Evolutionary conservation across 2,888 invertebrate species (phyloP), one percentile per base, ranked within the genome.

Genomic region (Anthophora plumipes): DNA sequence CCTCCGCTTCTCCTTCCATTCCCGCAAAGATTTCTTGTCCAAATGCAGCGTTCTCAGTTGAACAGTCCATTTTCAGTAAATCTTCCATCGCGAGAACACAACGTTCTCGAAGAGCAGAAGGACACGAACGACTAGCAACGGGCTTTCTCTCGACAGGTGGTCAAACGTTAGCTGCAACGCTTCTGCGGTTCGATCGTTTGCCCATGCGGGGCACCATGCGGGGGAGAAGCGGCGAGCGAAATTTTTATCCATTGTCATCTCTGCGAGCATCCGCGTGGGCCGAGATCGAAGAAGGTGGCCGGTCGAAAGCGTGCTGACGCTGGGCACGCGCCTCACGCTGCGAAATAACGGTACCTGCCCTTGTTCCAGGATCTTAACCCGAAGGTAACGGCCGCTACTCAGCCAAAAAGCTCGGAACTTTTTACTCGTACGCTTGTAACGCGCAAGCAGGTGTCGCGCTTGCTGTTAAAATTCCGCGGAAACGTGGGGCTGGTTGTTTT

Each of bases 251-350:
- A 85, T 89, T 86, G 88, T 90, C 86, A 86, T 89, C 83, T 82
- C 50, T 54, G 64, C 8, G 41, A 61, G 73, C 55, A 9, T 86
- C 71, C 81, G 50, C 78, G 68, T 20, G 76, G 85, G 83, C 85
- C 83, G 82, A 85, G 41, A 83, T 83, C 80, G 73, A 54, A 43
- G 54, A 54, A 71, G 52, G 52, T 46, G 75, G 82, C 82, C 17
- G 81, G 70, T 61, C 76, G 83, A 83, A 82, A 80, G 75, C 82
- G 75, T 80, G 86, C 85, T 86, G 90, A 91, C 89, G 86, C 81
- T 73, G 71, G 91, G 90, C 91, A 90, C 91, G 91, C 80, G 90
- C 87, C 90, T 83, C 89, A 90, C 77, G 90, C 91, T 91, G 91
- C 68, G 88, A 78, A 79, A 76, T 90, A 91, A 90, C 90, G 89